These are phyloP conservation scores for Philhelius pedissequus DNA, from an alignment of 2,888 invertebrate genomes.

Conservation along the genomic window DNA sequence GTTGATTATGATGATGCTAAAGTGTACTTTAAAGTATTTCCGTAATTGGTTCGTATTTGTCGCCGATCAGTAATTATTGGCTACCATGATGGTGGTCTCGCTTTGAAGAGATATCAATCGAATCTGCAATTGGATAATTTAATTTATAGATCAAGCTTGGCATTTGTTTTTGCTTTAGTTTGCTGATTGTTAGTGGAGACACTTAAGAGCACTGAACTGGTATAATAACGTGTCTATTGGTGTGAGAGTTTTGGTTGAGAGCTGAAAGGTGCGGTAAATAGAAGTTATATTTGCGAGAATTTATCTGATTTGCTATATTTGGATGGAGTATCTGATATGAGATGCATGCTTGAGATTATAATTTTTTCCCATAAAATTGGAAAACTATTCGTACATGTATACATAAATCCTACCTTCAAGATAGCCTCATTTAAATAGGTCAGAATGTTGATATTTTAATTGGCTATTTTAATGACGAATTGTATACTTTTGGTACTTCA, in stretches of 20 bases:
- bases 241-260: constrained; percentile 20
- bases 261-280: constrained; percentile 26
- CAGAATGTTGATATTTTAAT: constrained; percentile 29
- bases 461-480: constrained; percentile 5
- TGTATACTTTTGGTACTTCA: neutral
- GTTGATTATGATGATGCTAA: constrained; percentile 41
- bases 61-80: constrained; percentile 50
- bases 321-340: constrained; percentile 48
- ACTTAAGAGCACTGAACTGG: constrained; percentile 11
- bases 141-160: constrained; percentile 45
- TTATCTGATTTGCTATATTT: constrained; percentile 40
- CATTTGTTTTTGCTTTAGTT: neutral
- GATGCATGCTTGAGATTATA: constrained; percentile 18
- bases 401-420: neutral
- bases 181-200: neutral
- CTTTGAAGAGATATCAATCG: constrained; percentile 26
- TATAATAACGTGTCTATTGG: neutral
- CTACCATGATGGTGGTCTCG: constrained; percentile 42
- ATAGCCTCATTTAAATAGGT: neutral
- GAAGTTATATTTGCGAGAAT: neutral
- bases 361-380: constrained; percentile 25
- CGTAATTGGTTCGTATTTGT: constrained; percentile 59
- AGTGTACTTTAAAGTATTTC: constrained; percentile 43
- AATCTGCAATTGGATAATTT: constrained; percentile 48
- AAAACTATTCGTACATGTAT: neutral